Conservation (phyloP, 1,140 invertebrate genomes). For the Arion vulgaris region DNA sequence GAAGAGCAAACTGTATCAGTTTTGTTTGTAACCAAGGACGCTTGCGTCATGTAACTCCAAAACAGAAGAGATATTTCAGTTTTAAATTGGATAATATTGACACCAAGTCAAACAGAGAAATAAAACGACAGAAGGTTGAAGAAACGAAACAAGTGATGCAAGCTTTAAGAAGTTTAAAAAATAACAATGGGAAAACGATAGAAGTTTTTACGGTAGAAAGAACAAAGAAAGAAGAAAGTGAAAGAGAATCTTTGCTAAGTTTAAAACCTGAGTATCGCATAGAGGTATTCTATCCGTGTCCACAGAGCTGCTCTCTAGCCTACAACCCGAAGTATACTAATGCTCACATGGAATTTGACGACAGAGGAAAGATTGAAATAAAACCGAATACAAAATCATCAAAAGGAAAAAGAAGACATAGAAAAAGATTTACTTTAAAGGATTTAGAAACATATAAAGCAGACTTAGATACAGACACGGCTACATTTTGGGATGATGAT, state of each 20-base stretch:
- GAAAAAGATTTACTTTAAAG: neutral
- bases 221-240: neutral
- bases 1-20: conserved; percentile 44
- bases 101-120: neutral
- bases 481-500: neutral
- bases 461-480: neutral
- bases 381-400: conserved; percentile 1
- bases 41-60: conserved; percentile 16
- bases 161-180: neutral
- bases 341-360: neutral
- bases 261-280: conserved; percentile 14
- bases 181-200: neutral
- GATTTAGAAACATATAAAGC: neutral
- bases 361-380: conserved; percentile 4
- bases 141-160: neutral
- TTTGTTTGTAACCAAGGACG: conserved; percentile 43
- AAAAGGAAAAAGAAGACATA: neutral
- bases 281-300: conserved; percentile 40
- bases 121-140: neutral
- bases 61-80: conserved; percentile 37
- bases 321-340: conserved; percentile 45
- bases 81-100: conserved; percentile 21
- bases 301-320: conserved; percentile 34
- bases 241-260: neutral
- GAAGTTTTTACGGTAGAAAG: neutral